phyloP scores from a whole-genome alignment of 2,888 invertebrate genomes.

The Strigamia maritima region DNA sequence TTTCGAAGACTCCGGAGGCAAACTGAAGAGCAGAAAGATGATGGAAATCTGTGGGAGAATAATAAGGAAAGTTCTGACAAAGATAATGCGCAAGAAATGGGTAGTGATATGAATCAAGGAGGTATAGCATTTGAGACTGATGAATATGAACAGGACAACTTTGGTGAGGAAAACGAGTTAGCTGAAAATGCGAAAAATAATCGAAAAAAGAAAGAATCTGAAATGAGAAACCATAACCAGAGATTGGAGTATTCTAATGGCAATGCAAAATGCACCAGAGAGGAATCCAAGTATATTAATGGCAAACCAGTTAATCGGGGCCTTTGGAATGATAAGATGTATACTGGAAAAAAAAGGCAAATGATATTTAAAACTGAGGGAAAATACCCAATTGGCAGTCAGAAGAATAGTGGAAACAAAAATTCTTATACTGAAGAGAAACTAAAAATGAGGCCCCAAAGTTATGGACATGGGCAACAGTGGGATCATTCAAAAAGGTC shows the following conservation, averaged over 20 bases:
- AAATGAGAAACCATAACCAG: not conserved
- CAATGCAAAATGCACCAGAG: too few relatives aligned
- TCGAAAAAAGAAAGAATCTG: not conserved
- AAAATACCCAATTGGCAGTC: not conserved
- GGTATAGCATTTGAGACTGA: not conserved
- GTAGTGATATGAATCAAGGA: not conserved
- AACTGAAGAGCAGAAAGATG: not conserved
- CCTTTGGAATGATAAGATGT: not conserved
- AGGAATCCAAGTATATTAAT: too few relatives aligned
- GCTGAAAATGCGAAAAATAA: not conserved
- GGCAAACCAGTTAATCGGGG: not conserved
- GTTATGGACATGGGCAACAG: too few relatives aligned
- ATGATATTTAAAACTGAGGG: too few relatives aligned
- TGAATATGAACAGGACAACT: not conserved
- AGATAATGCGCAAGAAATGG: not conserved
- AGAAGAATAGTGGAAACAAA: not conserved
- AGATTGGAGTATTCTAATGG: not conserved
- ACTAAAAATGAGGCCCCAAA: too few relatives aligned
- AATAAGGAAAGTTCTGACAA: not conserved
- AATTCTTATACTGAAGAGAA: not conserved
- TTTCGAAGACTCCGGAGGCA: not conserved
- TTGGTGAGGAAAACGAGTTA: not conserved
- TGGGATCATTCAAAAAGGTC: too few relatives aligned
- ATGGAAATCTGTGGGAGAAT: not conserved
- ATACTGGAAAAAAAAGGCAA: too few relatives aligned